phyloP scores from a whole-genome alignment of 1,140 invertebrate species.

The Argopecten irradians region DNA sequence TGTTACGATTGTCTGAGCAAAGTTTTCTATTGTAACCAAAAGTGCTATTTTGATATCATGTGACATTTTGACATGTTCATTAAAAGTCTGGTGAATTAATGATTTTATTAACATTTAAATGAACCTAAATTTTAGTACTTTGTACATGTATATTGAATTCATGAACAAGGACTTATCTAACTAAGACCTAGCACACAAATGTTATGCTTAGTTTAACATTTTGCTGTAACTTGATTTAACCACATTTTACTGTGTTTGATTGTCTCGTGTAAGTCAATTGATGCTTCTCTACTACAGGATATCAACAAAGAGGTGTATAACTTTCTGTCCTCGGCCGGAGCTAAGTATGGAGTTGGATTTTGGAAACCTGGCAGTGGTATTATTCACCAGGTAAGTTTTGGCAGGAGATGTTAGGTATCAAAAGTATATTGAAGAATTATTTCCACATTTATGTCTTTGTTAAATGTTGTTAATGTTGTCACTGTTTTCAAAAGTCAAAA shows the following conservation, averaged over 20 bases:
- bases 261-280: background rate
- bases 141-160: too few relatives aligned
- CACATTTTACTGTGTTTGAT: too few relatives aligned
- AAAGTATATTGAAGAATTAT: too few relatives aligned
- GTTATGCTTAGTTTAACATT: background rate
- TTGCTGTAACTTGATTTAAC: background rate
- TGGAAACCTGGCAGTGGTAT: slow-evolving; percentile 29
- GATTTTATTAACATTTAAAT: too few relatives aligned
- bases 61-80: background rate
- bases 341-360: slow-evolving; percentile 25
- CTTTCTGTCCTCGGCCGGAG: background rate
- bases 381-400: slow-evolving; percentile 26
- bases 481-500: too few relatives aligned
- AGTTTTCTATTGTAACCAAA: background rate
- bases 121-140: background rate
- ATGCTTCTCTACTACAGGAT: slow-evolving; percentile 78
- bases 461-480: too few relatives aligned
- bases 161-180: too few relatives aligned
- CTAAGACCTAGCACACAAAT: too few relatives aligned
- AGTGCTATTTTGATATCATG: background rate
- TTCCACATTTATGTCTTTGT: too few relatives aligned
- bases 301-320: slow-evolving; percentile 72
- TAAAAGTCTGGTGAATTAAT: too few relatives aligned
- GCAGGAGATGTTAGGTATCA: too few relatives aligned
- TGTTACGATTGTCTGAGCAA: background rate